A percentile compares a stretch with the other conserved stretches of the same genome.
These are phyloP conservation scores for Hydrozoanthus gracilis DNA, from an alignment of 92 coral and sea anemone genomes.

Conservation along the genomic window DNA sequence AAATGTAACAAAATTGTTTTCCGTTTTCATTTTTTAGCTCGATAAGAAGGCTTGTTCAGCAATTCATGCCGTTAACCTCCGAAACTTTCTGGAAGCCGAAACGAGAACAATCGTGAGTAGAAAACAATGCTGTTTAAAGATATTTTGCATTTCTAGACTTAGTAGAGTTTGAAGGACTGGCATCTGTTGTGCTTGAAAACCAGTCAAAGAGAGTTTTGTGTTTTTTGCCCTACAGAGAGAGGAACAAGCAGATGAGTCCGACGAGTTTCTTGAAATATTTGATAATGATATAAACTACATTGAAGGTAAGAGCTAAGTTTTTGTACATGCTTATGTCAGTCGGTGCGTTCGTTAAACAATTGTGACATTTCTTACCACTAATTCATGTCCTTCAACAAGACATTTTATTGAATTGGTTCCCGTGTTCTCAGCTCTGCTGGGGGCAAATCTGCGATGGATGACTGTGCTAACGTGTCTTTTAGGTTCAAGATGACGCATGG, in stretches of 20 bases:
- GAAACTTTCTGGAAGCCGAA: conserved; percentile 96
- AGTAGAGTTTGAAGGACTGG: background rate
- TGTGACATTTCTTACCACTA: background rate
- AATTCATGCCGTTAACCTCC: conserved; percentile 96
- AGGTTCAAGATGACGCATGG: too few relatives aligned
- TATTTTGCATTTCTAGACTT: too few relatives aligned
- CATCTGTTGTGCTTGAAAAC: background rate
- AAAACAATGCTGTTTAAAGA: background rate
- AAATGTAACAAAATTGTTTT: background rate
- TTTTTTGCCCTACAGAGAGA: conserved; percentile 72
- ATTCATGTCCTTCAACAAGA: too few relatives aligned
- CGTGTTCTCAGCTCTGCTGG: too few relatives aligned
- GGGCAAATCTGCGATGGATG: too few relatives aligned
- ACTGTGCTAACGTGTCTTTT: too few relatives aligned
- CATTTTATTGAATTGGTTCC: too few relatives aligned
- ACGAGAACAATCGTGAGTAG: conserved; percentile 85
- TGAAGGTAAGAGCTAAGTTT: conserved; percentile 66
- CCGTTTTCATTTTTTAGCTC: conserved; percentile 56
- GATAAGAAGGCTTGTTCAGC: conserved; percentile 99
- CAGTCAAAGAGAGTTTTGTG: background rate
- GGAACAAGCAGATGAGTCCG: conserved; percentile 97
- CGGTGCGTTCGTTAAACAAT: too few relatives aligned
- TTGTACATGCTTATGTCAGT: background rate
- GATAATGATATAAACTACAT: conserved; percentile 82
- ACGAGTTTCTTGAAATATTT: conserved; percentile 88